Evolutionary conservation across 2,797 vertebrate genomes (phyloP), one percentile per base, ranked within the genome.

Genomic region (Ataeniobius toweri): DNA sequence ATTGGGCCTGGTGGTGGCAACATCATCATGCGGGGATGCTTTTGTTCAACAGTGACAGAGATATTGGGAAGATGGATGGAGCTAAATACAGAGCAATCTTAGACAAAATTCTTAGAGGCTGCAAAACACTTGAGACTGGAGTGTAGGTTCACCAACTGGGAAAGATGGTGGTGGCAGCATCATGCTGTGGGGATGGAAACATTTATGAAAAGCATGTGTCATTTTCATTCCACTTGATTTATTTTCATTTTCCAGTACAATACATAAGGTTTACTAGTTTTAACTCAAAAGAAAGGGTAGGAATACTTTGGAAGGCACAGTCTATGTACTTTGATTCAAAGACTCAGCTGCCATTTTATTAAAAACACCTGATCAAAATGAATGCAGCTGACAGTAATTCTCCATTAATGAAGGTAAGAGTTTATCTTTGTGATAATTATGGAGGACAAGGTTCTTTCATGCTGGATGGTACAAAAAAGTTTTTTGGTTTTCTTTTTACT

Each of bases 331-430:
- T 76, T 61, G 9, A 13, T 41, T 28, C 46, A 31, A 71, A 71
- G 71, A 82, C 77, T 86, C 83, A 77, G 69, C 77, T 77, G 72
- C 39, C 86, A 82, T 81, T 86, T 85, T 80, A 78, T 80, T 75
- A 74, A 63, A 51, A 61, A 74, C 63, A 76, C 36, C 22, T 24
- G 26, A 26, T 2, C 71, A 4, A 31, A 71, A 56, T 5, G 3
- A 58, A 67, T 67, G 39, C 53, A 74, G n/a, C 39, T 39, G 63
- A 7, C 16, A 39, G 12, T 39, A 13, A 22, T 41, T 13, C 9
- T 41, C 36, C 6, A 24, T 39, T 41, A 20, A 41, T 24, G 5
- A 41, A 67, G 26, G 14, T 69, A 50, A 77, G 22, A 28, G 1
- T 55, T 56, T 78, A 44, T 28, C 55, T 65, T n/a, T 0, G 28